These are phyloP conservation scores for Rotaria macrura DNA, from an alignment of 2,888 invertebrate genomes.

Conservation along the genomic window DNA sequence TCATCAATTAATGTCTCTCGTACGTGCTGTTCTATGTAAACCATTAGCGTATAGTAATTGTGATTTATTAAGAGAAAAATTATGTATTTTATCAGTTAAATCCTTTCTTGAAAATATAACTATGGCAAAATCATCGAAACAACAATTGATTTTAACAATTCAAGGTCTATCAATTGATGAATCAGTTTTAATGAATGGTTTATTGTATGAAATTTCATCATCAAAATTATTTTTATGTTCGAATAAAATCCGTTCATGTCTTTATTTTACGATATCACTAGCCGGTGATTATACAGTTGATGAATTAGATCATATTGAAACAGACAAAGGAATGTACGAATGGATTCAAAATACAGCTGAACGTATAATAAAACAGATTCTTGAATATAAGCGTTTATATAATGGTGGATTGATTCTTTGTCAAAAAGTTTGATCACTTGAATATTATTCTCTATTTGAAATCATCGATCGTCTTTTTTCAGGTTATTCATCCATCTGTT, in stretches of 20 bases:
- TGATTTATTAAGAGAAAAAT: background rate
- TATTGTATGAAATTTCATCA: background rate
- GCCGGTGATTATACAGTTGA: background rate
- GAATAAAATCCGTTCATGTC: background rate
- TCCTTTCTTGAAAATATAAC: slow-evolving; percentile 2
- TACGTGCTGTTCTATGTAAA: background rate
- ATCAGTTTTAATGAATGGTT: background rate
- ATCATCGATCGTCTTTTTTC: too few relatives aligned
- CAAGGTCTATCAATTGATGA: background rate
- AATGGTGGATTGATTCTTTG: background rate
- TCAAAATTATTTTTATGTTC: background rate
- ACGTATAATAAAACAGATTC: background rate
- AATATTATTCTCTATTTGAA: too few relatives aligned
- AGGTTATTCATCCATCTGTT: background rate
- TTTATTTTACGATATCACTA: background rate
- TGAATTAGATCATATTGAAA: background rate
- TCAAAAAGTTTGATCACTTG: background rate
- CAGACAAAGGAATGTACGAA: background rate
- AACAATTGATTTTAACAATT: background rate
- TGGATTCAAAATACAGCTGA: slow-evolving; percentile 3
- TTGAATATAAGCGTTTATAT: background rate
- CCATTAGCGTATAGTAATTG: background rate
- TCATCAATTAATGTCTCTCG: background rate
- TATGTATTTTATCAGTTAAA: background rate
- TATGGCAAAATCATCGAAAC: background rate